phyloP scores from a whole-genome alignment of 2,888 invertebrate genomes.

The Drosophila putrida region DNA sequence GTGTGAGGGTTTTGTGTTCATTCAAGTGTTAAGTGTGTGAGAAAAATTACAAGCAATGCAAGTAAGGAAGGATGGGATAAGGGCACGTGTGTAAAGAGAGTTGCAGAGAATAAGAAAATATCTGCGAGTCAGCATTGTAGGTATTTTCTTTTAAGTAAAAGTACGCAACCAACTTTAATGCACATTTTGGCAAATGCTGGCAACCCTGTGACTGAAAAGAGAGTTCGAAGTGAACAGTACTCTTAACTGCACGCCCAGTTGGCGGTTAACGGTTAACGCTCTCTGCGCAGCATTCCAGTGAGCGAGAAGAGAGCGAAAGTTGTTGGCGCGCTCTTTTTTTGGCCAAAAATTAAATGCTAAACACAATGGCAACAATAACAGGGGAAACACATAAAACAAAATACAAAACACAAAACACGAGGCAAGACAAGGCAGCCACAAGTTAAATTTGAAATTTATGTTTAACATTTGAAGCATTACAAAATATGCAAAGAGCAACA shows the following conservation, averaged over 20 bases:
- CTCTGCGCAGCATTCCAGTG: conserved; percentile 62
- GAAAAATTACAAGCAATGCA: conserved; percentile 42
- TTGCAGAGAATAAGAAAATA: conserved; percentile 15
- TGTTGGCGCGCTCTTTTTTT: conserved; percentile 1
- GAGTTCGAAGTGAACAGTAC: conserved; percentile 11
- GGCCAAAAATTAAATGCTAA: conserved; percentile 27
- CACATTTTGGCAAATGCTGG: conserved; percentile 25
- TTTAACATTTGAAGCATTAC: conserved; percentile 53
- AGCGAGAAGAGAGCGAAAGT: conserved; percentile 25
- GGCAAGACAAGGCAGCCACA: conserved; percentile 30
- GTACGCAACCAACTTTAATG: conserved; percentile 17
- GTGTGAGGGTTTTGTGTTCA: conserved; percentile 35
- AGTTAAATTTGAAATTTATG: conserved; percentile 57
- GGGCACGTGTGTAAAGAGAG: not conserved
- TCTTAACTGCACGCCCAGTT: conserved; percentile 36
- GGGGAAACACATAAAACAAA: conserved; percentile 22
- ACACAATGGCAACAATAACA: conserved; percentile 12
- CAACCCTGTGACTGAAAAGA: conserved; percentile 50
- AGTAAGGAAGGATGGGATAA: not conserved
- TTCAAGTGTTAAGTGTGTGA: conserved; percentile 56
- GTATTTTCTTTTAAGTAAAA: not conserved
- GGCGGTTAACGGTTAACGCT: conserved; percentile 1
- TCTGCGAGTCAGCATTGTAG: conserved; percentile 35
- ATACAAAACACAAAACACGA: conserved; percentile 33
- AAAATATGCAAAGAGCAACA: conserved; percentile 49